Conservation (phyloP, 2,888 invertebrate genomes). For the Rhorus exstirpatorius region DNA sequence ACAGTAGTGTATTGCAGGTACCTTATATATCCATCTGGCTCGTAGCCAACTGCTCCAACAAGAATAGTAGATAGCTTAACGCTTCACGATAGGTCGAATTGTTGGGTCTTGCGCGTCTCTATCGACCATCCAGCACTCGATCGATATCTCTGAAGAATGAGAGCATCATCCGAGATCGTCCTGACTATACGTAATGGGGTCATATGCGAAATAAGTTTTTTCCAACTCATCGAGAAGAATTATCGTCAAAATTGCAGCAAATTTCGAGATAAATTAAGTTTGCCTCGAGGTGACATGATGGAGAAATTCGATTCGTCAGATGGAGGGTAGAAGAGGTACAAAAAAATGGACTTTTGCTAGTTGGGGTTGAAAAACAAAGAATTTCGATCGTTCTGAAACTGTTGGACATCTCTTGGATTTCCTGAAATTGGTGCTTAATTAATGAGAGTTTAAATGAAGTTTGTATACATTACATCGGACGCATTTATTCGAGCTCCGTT, state of each 20-base stretch:
- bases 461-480: slow-evolving; percentile 23
- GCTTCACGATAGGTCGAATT: slow-evolving; percentile 40
- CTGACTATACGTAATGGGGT: slow-evolving; percentile 19
- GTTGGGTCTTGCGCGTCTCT: slow-evolving; percentile 1
- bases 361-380: slow-evolving; percentile 23
- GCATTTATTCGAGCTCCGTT: slow-evolving; percentile 28
- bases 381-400: slow-evolving; percentile 53
- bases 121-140: slow-evolving; percentile 12
- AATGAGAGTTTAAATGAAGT: slow-evolving; percentile 63
- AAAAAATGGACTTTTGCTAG: slow-evolving; percentile 44
- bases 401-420: slow-evolving; percentile 45
- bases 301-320: slow-evolving; percentile 36
- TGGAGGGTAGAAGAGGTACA: slow-evolving; percentile 26
- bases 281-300: neutral
- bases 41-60: slow-evolving; percentile 41
- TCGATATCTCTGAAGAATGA: slow-evolving; percentile 27
- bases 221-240: slow-evolving; percentile 31
- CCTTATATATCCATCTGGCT: slow-evolving; percentile 36
- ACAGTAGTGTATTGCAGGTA: slow-evolving; percentile 3
- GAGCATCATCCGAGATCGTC: neutral
- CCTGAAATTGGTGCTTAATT: slow-evolving; percentile 65
- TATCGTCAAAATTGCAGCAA: slow-evolving; percentile 34
- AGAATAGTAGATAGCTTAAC: slow-evolving; percentile 47
- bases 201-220: slow-evolving; percentile 22
- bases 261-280: slow-evolving; percentile 58